A percentile compares a stretch with the other conserved stretches of the same genome.
phyloP scores from a whole-genome alignment of 2,797 vertebrate genomes.

The Bradypodion ventrale region DNA sequence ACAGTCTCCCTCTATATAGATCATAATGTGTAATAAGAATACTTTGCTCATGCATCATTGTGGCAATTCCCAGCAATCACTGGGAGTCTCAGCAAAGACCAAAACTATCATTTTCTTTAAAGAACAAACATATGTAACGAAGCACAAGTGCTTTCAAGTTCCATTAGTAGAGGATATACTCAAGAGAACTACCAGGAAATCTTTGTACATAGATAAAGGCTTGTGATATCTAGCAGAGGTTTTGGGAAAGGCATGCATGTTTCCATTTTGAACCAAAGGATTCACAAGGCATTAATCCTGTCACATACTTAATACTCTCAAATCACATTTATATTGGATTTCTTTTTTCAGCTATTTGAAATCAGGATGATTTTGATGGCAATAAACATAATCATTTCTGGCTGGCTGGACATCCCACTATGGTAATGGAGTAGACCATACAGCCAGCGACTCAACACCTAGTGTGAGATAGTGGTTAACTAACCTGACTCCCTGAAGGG shows the following conservation, averaged over 20 bases:
- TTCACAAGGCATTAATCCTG: not conserved
- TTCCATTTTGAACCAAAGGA: not conserved
- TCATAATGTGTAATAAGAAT: too few species aligned
- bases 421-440: too few species aligned
- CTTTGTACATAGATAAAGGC: not conserved
- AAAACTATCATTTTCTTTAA: too few species aligned
- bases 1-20: too few species aligned
- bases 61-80: too few species aligned
- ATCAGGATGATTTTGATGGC: not conserved
- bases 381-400: not conserved
- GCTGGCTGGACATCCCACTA: too few species aligned
- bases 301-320: not conserved
- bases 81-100: too few species aligned
- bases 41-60: too few species aligned
- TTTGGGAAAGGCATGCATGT: not conserved
- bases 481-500: too few species aligned
- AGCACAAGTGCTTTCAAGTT: not conserved
- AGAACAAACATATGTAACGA: too few species aligned
- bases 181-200: not conserved
- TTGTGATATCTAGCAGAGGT: not conserved
- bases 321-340: slow-evolving; percentile 4
- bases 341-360: not conserved
- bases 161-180: not conserved
- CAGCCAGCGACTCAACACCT: too few species aligned
- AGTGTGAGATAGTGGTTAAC: too few species aligned